Evolutionary conservation across 1,140 invertebrate genomes (phyloP), one percentile per base, ranked within the genome.

Genomic region (Heliconius melpomene): DNA sequence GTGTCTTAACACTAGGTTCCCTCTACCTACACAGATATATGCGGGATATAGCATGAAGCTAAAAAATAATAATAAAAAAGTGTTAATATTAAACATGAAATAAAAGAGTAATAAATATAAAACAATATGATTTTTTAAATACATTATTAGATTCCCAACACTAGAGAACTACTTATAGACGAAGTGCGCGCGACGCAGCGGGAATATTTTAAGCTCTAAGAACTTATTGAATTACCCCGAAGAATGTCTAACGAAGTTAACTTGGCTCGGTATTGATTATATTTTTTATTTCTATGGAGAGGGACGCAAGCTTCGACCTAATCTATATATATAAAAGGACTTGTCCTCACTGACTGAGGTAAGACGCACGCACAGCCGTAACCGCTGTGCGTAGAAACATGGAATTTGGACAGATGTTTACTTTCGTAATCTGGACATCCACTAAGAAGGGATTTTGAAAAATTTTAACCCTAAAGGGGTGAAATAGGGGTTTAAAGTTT

Each of bases 251-350:
- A 66, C 60, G 29, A 66, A 66, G 23, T 66, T 66, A 29, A 66
- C 60, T 66, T 66, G 9, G 3, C 54, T 23, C n/a, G n/a, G 60
- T 66, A 66, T 66, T 66, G 60, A 66, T 66, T 66, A 29, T 66
- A 57, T 66, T 66, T 26, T 57, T n/a, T 66, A 66, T 66, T 66
- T 66, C 60, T 66, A 66, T 66, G 60, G 60, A 66, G n/a, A 66
- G n/a, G 54, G n/a, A 60, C 57, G 57, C 23, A 3, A 66, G 60
- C 26, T 66, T 66, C 60, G 23, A 57, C 54, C n/a, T 23, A 23
- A 57, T n/a, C n/a, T n/a, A n/a, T n/a, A n/a, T n/a, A n/a, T n/a
- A n/a, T n/a, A n/a, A n/a, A n/a, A n/a, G n/a, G n/a, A n/a, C n/a
- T n/a, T n/a, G n/a, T n/a, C n/a, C n/a, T n/a, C n/a, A n/a, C n/a